phyloP scores from a whole-genome alignment of 1,140 invertebrate genomes.

The Drosophila varians region DNA sequence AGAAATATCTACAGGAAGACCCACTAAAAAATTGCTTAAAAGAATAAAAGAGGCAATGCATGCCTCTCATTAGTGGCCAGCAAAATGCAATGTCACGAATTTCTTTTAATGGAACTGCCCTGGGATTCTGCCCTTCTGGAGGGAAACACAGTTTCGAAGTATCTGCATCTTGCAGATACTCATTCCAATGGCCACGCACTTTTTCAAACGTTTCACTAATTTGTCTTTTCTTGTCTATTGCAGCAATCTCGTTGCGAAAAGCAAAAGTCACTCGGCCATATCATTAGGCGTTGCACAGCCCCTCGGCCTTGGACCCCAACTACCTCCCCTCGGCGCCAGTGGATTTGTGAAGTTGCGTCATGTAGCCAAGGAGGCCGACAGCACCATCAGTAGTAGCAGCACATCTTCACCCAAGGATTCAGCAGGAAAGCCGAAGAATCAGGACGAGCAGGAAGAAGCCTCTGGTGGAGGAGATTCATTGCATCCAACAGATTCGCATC shows the following conservation, averaged over 20 bases:
- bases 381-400: slow-evolving; percentile 25
- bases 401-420: slow-evolving; percentile 28
- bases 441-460: slow-evolving; percentile 19
- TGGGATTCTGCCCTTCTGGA: too few relatives aligned
- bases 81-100: slow-evolving; percentile 70
- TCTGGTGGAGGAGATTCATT: slow-evolving; percentile 9
- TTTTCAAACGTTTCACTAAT: slow-evolving; percentile 30
- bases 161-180: slow-evolving; percentile 23
- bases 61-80: slow-evolving; percentile 66
- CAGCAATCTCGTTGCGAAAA: slow-evolving; percentile 82
- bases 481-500: slow-evolving; percentile 59
- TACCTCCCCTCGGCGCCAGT: slow-evolving; percentile 63
- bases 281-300: slow-evolving; percentile 23
- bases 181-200: slow-evolving; percentile 54
- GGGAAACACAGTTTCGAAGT: slow-evolving; percentile 1
- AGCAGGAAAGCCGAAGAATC: slow-evolving; percentile 13
- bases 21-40: too few relatives aligned
- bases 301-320: slow-evolving; percentile 72
- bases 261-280: slow-evolving; percentile 81
- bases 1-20: too few relatives aligned
- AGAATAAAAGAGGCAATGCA: too few relatives aligned
- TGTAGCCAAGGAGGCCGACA: slow-evolving; percentile 60
- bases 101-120: slow-evolving; percentile 48
- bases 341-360: slow-evolving; percentile 81
- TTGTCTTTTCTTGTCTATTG: slow-evolving; percentile 36